Evolutionary conservation across 2,797 vertebrate genomes (phyloP).

Genomic region (Garrulus glandarius): DNA sequence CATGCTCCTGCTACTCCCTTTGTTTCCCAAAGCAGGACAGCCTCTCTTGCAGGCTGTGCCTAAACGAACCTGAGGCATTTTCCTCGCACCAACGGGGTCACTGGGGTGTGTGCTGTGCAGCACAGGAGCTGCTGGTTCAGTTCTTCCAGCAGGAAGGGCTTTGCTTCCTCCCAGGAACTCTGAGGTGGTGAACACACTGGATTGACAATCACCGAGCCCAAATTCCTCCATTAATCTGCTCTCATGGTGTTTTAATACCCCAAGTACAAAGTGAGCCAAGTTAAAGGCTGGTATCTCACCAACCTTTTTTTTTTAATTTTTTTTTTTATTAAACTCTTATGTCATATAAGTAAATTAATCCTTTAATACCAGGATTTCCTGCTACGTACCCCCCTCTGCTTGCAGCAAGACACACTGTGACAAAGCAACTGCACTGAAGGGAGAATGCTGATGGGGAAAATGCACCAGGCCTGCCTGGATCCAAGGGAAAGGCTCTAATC

Average conservation of each 20-base stretch:
- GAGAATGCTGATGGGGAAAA: background rate
- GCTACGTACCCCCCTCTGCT: background rate
- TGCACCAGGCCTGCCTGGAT: background rate
- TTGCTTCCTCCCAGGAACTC: background rate
- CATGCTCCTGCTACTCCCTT: fast-evolving
- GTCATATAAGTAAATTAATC: conserved; percentile 57
- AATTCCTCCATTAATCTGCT: conserved; percentile 55
- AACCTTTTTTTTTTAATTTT: background rate
- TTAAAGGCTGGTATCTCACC: conserved; percentile 37
- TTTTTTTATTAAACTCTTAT: conserved; percentile 6
- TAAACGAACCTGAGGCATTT: fast-evolving
- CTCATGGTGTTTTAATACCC: conserved; percentile 34
- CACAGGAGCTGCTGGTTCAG: background rate
- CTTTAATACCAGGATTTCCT: conserved; percentile 60
- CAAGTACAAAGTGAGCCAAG: conserved; percentile 9
- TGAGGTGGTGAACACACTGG: background rate
- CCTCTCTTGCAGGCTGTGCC: background rate
- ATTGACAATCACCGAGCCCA: conserved; percentile 36
- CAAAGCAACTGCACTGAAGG: background rate
- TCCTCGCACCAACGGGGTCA: fast-evolving
- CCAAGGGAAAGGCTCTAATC: background rate
- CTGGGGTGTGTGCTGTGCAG: fast-evolving
- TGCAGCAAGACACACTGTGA: background rate
- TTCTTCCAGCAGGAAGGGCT: background rate
- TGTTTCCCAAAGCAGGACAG: background rate